Base-by-base conservation (phyloP, 2,888 invertebrate genomes). In the Lepidonotus clava region DNA sequence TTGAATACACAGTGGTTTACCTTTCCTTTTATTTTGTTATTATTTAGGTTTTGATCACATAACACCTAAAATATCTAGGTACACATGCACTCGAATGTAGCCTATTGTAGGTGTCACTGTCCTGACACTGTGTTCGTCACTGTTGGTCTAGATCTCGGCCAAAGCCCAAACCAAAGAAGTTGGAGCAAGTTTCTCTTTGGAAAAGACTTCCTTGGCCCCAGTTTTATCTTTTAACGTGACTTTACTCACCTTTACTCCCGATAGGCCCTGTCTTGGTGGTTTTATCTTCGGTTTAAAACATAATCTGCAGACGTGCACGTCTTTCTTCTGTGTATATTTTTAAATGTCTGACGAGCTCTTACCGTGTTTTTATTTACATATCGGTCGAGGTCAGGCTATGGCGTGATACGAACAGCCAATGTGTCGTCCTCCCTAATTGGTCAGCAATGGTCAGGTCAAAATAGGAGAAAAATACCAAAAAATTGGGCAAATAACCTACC, bases 331-430 rank as follows among this genome's bases (percentile, higher is more conserved):
- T 11, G 46, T 46, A 46, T 46, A 46, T 46, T 11, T 11, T 11
- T 46, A 46, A 46, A 46, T 46, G 18, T 18, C 8, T 46, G 18
- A 46, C 8, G 46, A 46, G 18, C 18, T 46, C 6, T 18, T 6
- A 11, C 46, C 28, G 6, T 76, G 76, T 76, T 76, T 76, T 76
- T 76, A 76, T 76, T 76, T 76, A 76, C 76, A 14, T 40, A 76
- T 40, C 21, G 76, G 38, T 1, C 36, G 40, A 40, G 36, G 14
- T 40, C 40, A 24, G 36, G 14, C 76, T 76, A 76, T 76, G 38
- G 76, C 76, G 76, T 76, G 76, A 76, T 76, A 36, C 6, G 76
- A 76, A 76, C 36, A 76, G 18, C 32, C 8, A 21, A 8, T 11
- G 24, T 36, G 14, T 76, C 38, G 21, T 18, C 34, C n/a, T 24